phyloP scores from a whole-genome alignment of 2,113 vertebrate genomes.

The Saimiri boliviensis region DNA sequence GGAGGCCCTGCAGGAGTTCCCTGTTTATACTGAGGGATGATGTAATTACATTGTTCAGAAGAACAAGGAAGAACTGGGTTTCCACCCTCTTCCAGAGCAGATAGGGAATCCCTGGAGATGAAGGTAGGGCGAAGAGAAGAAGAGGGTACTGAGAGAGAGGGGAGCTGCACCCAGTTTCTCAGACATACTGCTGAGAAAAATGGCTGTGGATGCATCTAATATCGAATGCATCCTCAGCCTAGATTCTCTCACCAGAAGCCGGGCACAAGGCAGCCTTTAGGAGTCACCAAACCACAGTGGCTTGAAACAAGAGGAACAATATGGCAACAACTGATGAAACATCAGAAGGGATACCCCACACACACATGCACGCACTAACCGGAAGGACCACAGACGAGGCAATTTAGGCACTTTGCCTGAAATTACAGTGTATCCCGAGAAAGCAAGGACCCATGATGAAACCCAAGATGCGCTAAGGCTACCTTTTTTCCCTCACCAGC shows the following conservation, averaged over 20 bases:
- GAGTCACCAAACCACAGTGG: background rate
- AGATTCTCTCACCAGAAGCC: background rate
- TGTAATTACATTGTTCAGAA: background rate
- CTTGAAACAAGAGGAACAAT: background rate
- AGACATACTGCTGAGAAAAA: background rate
- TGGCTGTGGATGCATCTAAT: background rate
- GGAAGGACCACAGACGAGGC: background rate
- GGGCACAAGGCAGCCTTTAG: background rate
- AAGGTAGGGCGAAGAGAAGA: background rate
- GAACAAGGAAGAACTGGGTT: background rate
- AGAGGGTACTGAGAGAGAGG: background rate
- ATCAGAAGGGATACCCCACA: accelerated
- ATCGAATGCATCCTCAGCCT: background rate
- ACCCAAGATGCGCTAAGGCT: background rate
- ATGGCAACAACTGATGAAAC: background rate
- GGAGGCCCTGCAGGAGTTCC: background rate
- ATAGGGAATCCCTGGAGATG: background rate
- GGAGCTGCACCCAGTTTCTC: background rate
- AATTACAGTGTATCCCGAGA: background rate
- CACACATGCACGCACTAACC: background rate
- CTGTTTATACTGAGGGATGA: background rate
- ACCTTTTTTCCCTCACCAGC: background rate
- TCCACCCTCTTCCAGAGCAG: background rate
- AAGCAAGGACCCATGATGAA: background rate
- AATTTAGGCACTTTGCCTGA: background rate